A percentile compares a stretch with the other conserved stretches of the same genome.
Evolutionary conservation across 2,888 invertebrate species (phyloP).

Genomic region (Cantharis rustica): DNA sequence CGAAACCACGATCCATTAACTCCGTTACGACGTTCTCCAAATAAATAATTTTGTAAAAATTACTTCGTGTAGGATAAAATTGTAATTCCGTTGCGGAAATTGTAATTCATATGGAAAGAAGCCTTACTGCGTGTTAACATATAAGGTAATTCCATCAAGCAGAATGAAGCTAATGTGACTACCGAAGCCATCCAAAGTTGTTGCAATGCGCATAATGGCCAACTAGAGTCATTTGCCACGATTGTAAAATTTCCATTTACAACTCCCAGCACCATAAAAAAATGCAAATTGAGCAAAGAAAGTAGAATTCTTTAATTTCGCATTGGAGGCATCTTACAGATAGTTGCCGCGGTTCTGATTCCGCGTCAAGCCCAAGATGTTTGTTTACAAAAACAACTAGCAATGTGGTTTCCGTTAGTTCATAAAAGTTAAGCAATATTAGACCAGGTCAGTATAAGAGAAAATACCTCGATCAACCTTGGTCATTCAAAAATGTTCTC

Average conservation of each 20-base stretch:
- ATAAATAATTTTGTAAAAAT: background rate
- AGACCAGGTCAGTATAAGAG: background rate
- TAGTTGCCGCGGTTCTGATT: no score
- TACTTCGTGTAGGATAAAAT: background rate
- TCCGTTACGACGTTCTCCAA: background rate
- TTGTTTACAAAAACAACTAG: no score
- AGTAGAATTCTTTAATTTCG: background rate
- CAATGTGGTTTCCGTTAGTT: background rate
- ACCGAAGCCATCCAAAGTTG: conserved; percentile 15
- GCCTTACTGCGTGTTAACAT: conserved; percentile 10
- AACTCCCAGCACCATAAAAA: background rate
- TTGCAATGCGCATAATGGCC: background rate
- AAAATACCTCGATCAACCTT: background rate
- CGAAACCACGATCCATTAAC: background rate
- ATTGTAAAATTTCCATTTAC: background rate
- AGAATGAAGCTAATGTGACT: conserved; percentile 21
- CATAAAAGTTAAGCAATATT: background rate
- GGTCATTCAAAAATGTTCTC: background rate
- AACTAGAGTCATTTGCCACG: background rate
- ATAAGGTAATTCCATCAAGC: conserved; percentile 25
- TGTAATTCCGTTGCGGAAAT: background rate
- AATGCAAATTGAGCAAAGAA: background rate
- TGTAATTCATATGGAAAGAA: conserved; percentile 17
- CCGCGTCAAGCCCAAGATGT: no score
- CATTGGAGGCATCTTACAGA: background rate